Conservation (phyloP, 2,888 invertebrate species). For the Boloria euphrosyne region DNA sequence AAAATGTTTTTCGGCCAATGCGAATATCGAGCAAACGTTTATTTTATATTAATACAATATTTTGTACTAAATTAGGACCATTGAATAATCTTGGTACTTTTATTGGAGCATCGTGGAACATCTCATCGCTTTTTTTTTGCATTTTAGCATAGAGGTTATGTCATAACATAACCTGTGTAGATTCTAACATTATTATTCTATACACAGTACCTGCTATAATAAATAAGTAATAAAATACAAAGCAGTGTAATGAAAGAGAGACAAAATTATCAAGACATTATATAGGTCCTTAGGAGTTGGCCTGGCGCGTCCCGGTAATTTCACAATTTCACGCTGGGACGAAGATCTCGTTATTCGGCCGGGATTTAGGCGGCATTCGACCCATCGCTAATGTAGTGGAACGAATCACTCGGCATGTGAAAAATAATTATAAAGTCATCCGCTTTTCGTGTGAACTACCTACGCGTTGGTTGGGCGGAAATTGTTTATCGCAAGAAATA, state of each 20-base stretch:
- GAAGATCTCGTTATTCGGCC: conserved; percentile 72
- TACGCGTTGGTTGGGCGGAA: conserved; percentile 53
- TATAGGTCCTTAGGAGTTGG: conserved; percentile 47
- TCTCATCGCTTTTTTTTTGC: too few relatives aligned
- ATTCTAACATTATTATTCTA: too few relatives aligned
- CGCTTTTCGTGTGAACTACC: conserved; percentile 65
- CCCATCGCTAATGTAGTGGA: conserved; percentile 71
- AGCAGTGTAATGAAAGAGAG: conserved; percentile 3
- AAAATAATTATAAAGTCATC: conserved; percentile 75
- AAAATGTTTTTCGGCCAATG: conserved; percentile 52
- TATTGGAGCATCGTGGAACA: too few relatives aligned
- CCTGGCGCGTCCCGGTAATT: conserved; percentile 63
- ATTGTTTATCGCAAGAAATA: conserved; percentile 53
- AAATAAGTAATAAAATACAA: neutral
- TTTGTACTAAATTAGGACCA: neutral
- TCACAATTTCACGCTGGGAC: conserved; percentile 78
- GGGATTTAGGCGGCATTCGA: conserved; percentile 64
- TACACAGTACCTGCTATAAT: neutral
- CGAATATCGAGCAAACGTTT: conserved; percentile 40
- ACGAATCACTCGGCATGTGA: conserved; percentile 73
- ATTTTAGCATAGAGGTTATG: too few relatives aligned
- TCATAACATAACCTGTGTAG: too few relatives aligned
- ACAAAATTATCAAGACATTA: conserved; percentile 43
- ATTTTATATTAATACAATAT: conserved; percentile 1
- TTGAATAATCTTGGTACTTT: neutral